Base-by-base conservation (phyloP, 2,113 vertebrate genomes). In the Albula glossodonta region DNA sequence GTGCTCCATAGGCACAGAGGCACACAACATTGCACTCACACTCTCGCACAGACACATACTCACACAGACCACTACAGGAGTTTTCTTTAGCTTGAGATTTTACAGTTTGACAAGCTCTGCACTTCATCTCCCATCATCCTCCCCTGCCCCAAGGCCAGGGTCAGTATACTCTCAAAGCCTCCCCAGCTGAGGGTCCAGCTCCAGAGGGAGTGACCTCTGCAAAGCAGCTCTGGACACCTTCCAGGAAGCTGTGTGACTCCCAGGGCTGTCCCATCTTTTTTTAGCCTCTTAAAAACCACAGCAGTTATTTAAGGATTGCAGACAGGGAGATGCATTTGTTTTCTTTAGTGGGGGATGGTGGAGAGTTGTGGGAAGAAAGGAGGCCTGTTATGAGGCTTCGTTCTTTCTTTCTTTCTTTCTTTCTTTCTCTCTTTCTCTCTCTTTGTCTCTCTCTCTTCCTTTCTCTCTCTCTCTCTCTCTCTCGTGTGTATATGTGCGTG, bases 171-270 rank as follows among this genome's bases (percentile, higher is more conserved):
- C 83, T 88, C 89, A 66, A 7, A 22, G 15, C 22, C 7, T 66
- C 60, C 17, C 17, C 13, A 0, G 60, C 60, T 66, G 17, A 66
- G 19, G 22, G 60, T 22, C 91, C 89, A 78, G 90, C 88, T 86
- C 90, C 90, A 5, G 91, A 19, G 74, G 70, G 90, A 82, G 86
- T 84, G 70, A 13, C 31, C 13, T 86, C 86, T 86, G 11, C 51
- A 87, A 90, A 92, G 84, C 83, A 11, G 0, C 82, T 89, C 91
- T 94, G 93, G 92, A 92, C 83, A 0, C 3, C 0, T 82, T 86
- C 92, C 93, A 93, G 89, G 81, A 90, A 66, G 60, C 2, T 66
- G 1, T 83, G 31, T 17, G 52, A 56, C 56, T 60, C 53, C 57
- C 70, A 25, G 41, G 80, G 80, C 50, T 81, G 49, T 74, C 70